Evolutionary conservation across 2,113 vertebrate genomes (phyloP).

Genomic region (Callocephalon fimbriatum): DNA sequence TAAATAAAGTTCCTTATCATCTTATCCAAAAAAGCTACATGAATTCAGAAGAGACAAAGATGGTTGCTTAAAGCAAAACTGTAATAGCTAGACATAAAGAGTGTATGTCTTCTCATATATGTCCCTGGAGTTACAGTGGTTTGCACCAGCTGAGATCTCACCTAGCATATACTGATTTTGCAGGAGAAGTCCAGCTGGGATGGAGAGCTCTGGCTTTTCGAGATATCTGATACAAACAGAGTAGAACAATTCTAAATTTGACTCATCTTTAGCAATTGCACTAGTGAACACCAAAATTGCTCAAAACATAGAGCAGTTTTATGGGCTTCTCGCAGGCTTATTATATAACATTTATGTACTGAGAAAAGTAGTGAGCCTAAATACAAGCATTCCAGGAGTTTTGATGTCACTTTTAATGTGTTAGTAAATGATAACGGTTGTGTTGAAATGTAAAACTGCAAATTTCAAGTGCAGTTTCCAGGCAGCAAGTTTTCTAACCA

Average conservation of each 20-base stretch:
- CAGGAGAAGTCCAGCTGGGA: not conserved
- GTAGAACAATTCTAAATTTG: not conserved
- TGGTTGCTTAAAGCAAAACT: not conserved
- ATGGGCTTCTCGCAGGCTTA: not conserved
- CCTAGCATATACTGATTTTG: not conserved
- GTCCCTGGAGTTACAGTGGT: not conserved
- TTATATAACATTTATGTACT: not conserved
- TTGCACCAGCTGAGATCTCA: not conserved
- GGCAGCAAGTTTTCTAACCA: not conserved
- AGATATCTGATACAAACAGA: fast-evolving
- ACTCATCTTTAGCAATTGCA: not conserved
- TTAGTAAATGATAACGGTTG: not conserved
- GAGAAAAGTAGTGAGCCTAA: not conserved
- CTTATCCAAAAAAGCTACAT: not conserved
- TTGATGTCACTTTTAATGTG: not conserved
- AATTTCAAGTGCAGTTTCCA: not conserved
- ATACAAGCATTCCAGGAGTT: not conserved
- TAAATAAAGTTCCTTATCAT: not conserved
- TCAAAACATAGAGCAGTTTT: not conserved
- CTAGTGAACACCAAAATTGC: not conserved
- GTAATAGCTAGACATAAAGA: not conserved
- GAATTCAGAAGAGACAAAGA: not conserved
- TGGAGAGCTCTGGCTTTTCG: not conserved
- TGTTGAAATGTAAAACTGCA: not conserved
- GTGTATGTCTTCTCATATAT: fast-evolving